Evolutionary conservation across 2,113 vertebrate species (phyloP).

Genomic region (Callionymus lyra): DNA sequence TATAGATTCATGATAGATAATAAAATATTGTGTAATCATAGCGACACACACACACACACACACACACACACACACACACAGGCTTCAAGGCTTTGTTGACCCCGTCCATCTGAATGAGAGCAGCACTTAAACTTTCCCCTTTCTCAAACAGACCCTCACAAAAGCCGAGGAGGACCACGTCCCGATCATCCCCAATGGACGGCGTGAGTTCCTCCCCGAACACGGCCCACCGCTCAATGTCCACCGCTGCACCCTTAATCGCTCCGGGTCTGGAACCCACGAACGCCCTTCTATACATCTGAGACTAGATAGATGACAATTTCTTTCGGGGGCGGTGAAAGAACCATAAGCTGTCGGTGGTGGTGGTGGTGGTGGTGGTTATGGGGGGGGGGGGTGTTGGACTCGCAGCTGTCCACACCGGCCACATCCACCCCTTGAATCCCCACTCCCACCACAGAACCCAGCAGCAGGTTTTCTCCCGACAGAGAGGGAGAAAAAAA

Average conservation of each 20-base stretch:
- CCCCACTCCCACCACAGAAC: conserved; percentile 65
- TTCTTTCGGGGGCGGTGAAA: conserved; percentile 66
- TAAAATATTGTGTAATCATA: no score
- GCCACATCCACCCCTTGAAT: conserved; percentile 50
- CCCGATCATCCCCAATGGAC: conserved; percentile 56
- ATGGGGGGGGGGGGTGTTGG: conserved; percentile 12
- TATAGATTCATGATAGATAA: no score
- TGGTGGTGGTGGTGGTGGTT: conserved; percentile 2
- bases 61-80: conserved; percentile 20
- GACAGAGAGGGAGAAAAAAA: conserved; percentile 84
- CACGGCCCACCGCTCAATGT: conserved; percentile 41
- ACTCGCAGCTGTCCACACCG: conserved; percentile 91
- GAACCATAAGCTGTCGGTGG: conserved; percentile 10
- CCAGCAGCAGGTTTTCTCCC: conserved; percentile 95
- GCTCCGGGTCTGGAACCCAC: conserved; percentile 20
- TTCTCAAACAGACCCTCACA: conserved; percentile 64
- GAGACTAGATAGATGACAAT: conserved; percentile 94
- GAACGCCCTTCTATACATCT: conserved; percentile 77
- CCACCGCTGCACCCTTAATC: neutral
- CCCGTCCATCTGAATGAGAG: conserved; percentile 54
- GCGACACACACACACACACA: conserved; percentile 18
- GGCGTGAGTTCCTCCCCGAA: conserved; percentile 56
- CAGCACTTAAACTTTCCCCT: conserved; percentile 74
- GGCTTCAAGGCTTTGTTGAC: conserved; percentile 54
- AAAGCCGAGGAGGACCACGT: conserved; percentile 63